Percentiles rank a stretch among this genome's conserved stretches.
Conservation (phyloP, 2,113 vertebrate genomes). For the Pseudorectes ferrugineus region DNA sequence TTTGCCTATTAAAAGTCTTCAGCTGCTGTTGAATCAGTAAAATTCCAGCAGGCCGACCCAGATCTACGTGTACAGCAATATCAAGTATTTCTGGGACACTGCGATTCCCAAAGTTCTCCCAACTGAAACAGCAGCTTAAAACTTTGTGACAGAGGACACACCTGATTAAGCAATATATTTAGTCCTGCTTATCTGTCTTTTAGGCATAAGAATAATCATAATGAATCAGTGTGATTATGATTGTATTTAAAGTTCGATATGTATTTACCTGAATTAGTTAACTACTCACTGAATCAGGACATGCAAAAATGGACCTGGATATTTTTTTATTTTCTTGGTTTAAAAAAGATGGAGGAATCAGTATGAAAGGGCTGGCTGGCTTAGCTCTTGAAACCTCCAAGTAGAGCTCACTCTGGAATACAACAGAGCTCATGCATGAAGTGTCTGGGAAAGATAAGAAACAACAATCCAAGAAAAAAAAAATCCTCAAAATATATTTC, state of each 20-base stretch:
- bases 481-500: background rate
- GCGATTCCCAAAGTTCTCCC: background rate
- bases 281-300: background rate
- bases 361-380: background rate
- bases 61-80: background rate
- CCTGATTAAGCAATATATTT: background rate
- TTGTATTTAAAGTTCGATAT: background rate
- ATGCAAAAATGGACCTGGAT: background rate
- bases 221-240: background rate
- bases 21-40: background rate
- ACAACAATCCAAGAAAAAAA: background rate
- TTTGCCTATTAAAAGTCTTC: background rate
- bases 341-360: background rate
- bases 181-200: background rate
- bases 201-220: background rate
- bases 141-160: background rate
- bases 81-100: background rate
- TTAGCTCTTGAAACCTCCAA: background rate
- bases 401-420: background rate
- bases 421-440: background rate
- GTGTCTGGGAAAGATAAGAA: background rate
- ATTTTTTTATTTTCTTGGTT: background rate
- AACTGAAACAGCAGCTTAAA: background rate
- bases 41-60: background rate
- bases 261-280: background rate